Evolutionary conservation across 2,797 vertebrate genomes (phyloP).

Genomic region (Tragelaphus eurycerus): DNA sequence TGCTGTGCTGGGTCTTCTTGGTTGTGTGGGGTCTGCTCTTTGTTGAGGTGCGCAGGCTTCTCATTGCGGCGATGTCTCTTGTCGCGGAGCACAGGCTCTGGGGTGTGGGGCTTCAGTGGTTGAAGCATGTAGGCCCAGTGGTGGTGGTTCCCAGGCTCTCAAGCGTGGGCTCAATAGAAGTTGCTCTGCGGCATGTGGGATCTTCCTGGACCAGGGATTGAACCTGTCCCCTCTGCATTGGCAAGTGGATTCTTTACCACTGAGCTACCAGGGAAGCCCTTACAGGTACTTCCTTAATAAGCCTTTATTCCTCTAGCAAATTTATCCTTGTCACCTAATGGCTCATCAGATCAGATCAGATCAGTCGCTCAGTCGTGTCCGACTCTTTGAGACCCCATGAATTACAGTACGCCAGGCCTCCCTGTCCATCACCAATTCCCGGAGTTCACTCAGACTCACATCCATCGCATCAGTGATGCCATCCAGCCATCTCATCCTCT

Average conservation of each 20-base stretch:
- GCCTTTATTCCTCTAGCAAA: neutral
- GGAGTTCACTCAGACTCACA: too few relatives aligned
- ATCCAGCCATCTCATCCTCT: too few relatives aligned
- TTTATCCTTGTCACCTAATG: neutral
- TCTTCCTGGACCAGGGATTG: neutral
- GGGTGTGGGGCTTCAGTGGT: neutral
- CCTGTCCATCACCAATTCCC: too few relatives aligned
- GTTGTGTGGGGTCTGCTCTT: neutral
- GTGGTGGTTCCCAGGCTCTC: neutral
- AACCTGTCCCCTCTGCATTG: neutral
- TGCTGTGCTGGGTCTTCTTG: neutral
- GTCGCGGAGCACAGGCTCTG: neutral
- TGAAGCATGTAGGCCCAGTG: neutral
- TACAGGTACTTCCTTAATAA: conserved; percentile 70
- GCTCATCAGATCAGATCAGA: neutral
- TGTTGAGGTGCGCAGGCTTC: neutral
- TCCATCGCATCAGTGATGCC: too few relatives aligned
- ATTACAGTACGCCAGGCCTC: too few relatives aligned
- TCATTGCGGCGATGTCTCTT: neutral
- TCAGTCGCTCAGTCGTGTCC: too few relatives aligned
- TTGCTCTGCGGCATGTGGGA: neutral
- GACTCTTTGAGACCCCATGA: too few relatives aligned
- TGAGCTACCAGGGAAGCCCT: neutral
- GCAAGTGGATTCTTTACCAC: neutral
- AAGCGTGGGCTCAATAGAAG: fast-evolving